Base-by-base conservation (phyloP, 2,113 vertebrate genomes). In the Epinephelus fuscoguttatus region DNA sequence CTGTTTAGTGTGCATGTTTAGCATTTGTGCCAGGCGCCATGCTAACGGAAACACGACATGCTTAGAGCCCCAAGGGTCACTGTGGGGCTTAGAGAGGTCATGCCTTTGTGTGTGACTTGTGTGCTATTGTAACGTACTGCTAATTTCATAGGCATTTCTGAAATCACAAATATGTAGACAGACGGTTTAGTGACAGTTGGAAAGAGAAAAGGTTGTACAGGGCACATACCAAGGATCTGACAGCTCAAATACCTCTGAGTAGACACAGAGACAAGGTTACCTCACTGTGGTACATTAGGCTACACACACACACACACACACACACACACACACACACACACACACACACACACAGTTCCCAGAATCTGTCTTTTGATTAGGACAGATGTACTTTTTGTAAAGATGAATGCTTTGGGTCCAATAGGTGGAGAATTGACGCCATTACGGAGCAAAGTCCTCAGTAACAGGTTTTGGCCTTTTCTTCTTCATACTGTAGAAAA, bases 21-120 rank as follows among this genome's bases (percentile, higher is more conserved):
- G 71, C 68, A 78, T 84, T 78, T 70, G 64, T 81, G 68, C 61
- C 76, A 19, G 82, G 80, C 19, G 73, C 73, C 84, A 68, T 33
- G 63, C 66, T 55, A 85, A 56, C n/a, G 40, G 82, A 92, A 91
- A 82, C 70, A 57, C 55, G 74, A 73, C 85, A 63, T 86, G 77
- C 89, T 73, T 55, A 47, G 70, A 68, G 67, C 42, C 78, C 71
- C 7, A 7, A 21, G 52, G 75, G 87, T 84, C 85, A 61, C 23
- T 1, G 15, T 47, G n/a, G 19, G 84, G 7, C 50, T 84, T 72
- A 49, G 1, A 62, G 47, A 11, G 81, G 78, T 87, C 84, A 25
- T 27, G 84, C 50, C 82, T 74, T 83, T 80, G 84, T 78, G 70
- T 79, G 81, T 74, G 88, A 89, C 82, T 81, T 40, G 56, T 84